A percentile compares a stretch with the other conserved stretches of the same genome.
Evolutionary conservation across 2,888 invertebrate species (phyloP).

Genomic region (Hyposoter didymator): DNA sequence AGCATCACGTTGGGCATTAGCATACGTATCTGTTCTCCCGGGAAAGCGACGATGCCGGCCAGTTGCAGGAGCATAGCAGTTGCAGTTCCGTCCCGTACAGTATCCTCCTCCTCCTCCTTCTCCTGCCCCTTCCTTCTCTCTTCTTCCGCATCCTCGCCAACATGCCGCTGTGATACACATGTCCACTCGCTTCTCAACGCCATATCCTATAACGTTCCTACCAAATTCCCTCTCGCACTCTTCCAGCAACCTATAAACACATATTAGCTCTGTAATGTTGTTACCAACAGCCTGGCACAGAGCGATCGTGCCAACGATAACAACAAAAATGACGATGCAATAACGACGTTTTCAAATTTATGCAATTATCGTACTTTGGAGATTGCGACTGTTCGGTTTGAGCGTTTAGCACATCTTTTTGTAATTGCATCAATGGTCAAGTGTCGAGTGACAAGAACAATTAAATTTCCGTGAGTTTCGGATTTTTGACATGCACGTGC

Average conservation of each 20-base stretch:
- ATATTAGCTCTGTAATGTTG: slow-evolving; percentile 42
- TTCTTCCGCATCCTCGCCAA: slow-evolving; percentile 17
- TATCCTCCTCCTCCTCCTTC: slow-evolving; percentile 42
- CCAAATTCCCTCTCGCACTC: background rate
- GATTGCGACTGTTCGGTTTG: background rate
- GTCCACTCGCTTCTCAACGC: slow-evolving; percentile 28
- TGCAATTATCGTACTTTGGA: background rate
- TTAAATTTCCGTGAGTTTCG: slow-evolving; percentile 15
- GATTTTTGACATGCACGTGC: slow-evolving; percentile 2
- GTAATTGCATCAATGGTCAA: slow-evolving; percentile 20
- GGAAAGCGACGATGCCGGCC: slow-evolving; percentile 69
- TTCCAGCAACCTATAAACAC: slow-evolving; percentile 28
- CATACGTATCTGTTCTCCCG: slow-evolving; percentile 80
- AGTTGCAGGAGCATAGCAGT: slow-evolving; percentile 59
- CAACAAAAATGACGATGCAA: background rate
- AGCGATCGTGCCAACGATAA: background rate
- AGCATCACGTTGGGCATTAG: slow-evolving; percentile 80
- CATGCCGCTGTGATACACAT: slow-evolving; percentile 29
- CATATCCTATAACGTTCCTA: slow-evolving; percentile 13
- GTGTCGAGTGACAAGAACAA: slow-evolving; percentile 6
- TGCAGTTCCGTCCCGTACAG: slow-evolving; percentile 48
- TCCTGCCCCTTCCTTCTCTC: background rate
- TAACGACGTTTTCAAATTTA: background rate
- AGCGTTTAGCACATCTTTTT: slow-evolving; percentile 13
- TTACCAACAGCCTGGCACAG: background rate